phyloP scores from a whole-genome alignment of 2,113 vertebrate genomes.

The Cochlearius cochlearius region DNA sequence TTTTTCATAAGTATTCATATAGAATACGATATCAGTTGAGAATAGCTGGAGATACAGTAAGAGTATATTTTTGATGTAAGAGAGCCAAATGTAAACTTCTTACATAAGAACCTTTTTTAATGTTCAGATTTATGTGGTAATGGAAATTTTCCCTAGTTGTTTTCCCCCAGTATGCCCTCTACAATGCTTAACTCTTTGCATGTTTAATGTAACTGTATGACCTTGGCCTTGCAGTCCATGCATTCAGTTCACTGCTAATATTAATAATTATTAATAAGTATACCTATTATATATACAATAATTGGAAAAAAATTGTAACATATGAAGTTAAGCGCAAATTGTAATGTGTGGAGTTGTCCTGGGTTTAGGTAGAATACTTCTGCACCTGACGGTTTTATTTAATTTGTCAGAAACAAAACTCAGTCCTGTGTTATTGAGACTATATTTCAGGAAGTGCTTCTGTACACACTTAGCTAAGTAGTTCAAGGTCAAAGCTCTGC shows the following conservation, averaged over 20 bases:
- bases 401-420: background rate
- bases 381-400: background rate
- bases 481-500: slow-evolving; percentile 17
- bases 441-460: background rate
- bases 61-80: background rate
- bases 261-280: background rate
- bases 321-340: background rate
- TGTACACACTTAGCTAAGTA: background rate
- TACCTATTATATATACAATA: background rate
- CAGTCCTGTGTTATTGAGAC: background rate
- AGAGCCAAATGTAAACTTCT: background rate
- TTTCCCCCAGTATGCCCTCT: background rate
- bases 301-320: fast-evolving
- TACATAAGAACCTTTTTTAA: background rate
- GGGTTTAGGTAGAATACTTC: background rate
- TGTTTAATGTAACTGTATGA: background rate
- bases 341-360: background rate
- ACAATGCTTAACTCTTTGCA: background rate
- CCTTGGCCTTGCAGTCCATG: background rate
- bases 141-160: background rate
- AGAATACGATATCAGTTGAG: background rate
- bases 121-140: background rate
- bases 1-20: background rate
- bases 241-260: background rate
- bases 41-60: background rate